phyloP scores from a whole-genome alignment of 2,113 vertebrate genomes.

The Phoenicopterus ruber region DNA sequence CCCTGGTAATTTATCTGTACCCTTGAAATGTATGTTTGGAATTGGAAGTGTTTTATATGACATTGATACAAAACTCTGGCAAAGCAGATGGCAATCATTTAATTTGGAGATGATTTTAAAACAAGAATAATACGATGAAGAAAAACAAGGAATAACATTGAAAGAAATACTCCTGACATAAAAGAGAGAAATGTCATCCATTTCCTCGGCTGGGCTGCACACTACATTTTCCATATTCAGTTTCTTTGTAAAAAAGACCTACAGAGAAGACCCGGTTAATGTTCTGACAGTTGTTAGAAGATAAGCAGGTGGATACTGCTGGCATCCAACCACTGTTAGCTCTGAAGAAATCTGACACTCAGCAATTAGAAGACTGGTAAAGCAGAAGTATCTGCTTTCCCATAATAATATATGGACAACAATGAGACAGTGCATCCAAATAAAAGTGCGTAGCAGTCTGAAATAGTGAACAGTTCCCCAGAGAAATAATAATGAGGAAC shows the following conservation, averaged over 20 bases:
- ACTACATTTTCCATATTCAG: not conserved
- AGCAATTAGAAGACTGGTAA: not conserved
- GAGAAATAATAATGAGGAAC: not conserved
- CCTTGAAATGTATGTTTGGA: not conserved
- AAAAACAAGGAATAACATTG: not conserved
- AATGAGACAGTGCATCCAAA: not conserved
- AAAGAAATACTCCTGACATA: not conserved
- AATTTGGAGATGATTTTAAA: not conserved
- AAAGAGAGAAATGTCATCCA: not conserved
- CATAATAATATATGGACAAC: not conserved
- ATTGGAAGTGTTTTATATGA: not conserved
- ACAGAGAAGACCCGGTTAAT: not conserved
- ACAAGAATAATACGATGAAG: not conserved
- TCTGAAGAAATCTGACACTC: not conserved
- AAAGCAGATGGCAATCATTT: not conserved
- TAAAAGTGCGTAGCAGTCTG: not conserved
- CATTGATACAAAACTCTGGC: not conserved
- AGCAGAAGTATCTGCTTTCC: slow-evolving; percentile 17
- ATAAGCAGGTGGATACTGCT: not conserved
- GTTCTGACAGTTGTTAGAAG: not conserved
- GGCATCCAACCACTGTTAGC: not conserved
- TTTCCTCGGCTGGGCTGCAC: not conserved
- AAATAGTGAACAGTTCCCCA: slow-evolving; percentile 3
- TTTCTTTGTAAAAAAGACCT: not conserved
- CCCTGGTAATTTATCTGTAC: not conserved